Evolutionary conservation across 2,888 invertebrate species (phyloP), one percentile per base, ranked within the genome.

Genomic region (Yponomeuta cagnagella): DNA sequence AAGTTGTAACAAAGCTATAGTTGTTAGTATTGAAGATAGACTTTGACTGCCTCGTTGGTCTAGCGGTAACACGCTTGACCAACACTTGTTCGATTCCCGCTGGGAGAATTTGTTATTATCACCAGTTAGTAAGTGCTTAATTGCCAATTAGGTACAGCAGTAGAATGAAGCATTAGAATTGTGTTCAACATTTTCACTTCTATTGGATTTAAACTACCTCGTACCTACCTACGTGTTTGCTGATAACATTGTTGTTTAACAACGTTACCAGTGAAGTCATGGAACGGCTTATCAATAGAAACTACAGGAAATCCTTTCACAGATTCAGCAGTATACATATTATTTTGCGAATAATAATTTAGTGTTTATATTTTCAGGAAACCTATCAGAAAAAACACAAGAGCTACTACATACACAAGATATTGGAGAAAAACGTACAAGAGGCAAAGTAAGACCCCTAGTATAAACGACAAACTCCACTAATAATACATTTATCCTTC

Each of bases 311-410:
- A 58, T 64, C 64, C 64, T 64, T 64, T 31, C 10, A 30, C n/a
- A 64, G 64, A 30, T 64, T 64, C 30, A 64, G n/a, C 64, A n/a
- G 10, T 31, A 1, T 33, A 5, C 63, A 6, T 23, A 43, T 43
- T 43, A 6, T 43, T 43, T 63, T 15, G 23, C 63, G 15, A 63
- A n/a, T 63, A 63, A 33, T 65, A 10, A 30, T 30, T 65, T 66
- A 1, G 31, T 15, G 4, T 66, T 43, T 67, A 3, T 15, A 70
- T 68, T 90, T 93, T 48, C 87, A 95, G 95, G 96, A 96, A 87
- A 94, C 93, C 75, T 96, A 95, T 85, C 95, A 96, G 85, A 94
- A 93, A 78, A 95, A 95, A 86, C 95, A 94, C 81, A 95, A 94
- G 79, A 94, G 94, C 75, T 94, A 93, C 81, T 94, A 95, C 80